Evolutionary conservation across 2,113 vertebrate genomes (phyloP), one percentile per base, ranked within the genome.

Genomic region (Tauraco erythrolophus): DNA sequence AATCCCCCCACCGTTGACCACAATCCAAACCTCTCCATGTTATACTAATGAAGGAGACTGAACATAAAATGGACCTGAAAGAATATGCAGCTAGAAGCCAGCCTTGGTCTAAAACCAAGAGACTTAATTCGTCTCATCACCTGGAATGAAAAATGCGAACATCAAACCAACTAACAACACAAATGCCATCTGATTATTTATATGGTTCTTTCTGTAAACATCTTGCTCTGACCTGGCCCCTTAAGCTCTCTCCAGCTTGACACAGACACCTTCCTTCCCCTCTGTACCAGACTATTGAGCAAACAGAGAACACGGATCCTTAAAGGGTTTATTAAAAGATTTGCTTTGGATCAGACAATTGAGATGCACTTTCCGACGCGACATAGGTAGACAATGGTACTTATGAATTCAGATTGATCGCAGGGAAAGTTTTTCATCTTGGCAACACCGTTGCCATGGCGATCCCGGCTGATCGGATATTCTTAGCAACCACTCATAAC

Each of bases 401-500:
- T 96, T 88, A 62, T 0, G 70, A 96, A 97, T 97, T 97, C 92
- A 46, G 70, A 60, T 2, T 74, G 91, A 96, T 72, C 95, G 81
- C 82, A 68, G 86, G 19, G n/a, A 69, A 98, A 97, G 88, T 97
- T 98, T 97, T 61, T 71, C 89, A 88, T 94, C 97, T 90, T 97
- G 96, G 96, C 98, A 98, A 97, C 95, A 46, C 72, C 2, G 98
- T 98, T 99, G 97, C 98, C 96, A 98, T 98, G 95, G 98, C 4
- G 23, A 98, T 98, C 64, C 61, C 22, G 33, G 95, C 93, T 94
- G 95, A 95, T 96, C 28, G 7, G 82, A 97, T 97, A 98, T 96
- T 98, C 98, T 98, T 98, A 98, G 98, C 98, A 98, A 98, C 97
- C 28, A 8, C 97, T 92, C 96, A 64, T 66, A 90, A 95, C 70